These are phyloP conservation scores for Peromyscus melanophrys DNA, from an alignment of 2,797 vertebrate genomes.

Conservation along the genomic window DNA sequence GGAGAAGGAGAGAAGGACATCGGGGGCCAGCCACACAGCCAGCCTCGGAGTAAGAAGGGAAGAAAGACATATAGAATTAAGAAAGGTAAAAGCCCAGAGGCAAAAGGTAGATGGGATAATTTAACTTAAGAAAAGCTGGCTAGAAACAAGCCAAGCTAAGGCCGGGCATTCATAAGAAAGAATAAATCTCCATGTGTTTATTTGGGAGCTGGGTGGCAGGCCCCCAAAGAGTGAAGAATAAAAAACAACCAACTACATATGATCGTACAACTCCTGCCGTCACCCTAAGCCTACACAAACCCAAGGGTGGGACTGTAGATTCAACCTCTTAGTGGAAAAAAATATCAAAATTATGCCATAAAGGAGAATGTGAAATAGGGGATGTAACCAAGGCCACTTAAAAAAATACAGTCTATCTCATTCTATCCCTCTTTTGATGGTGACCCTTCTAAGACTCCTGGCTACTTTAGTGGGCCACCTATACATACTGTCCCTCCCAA, in stretches of 20 bases:
- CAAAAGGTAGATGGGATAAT: neutral
- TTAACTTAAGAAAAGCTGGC: neutral
- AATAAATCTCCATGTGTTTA: neutral
- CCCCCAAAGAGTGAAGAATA: neutral
- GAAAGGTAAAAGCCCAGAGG: neutral
- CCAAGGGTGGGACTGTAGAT: neutral
- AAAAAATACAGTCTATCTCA: slow-evolving; percentile 20
- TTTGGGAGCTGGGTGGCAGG: neutral
- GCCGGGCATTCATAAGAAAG: neutral
- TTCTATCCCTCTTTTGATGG: neutral
- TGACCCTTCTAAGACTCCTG: slow-evolving; percentile 17
- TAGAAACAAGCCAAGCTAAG: neutral
- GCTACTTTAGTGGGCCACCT: neutral
- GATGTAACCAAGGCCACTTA: neutral
- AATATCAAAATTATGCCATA: neutral
- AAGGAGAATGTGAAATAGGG: neutral
- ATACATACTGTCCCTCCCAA: neutral
- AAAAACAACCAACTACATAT: neutral
- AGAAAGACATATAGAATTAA: neutral
- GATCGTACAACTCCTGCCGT: neutral
- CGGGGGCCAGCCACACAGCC: neutral
- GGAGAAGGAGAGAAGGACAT: neutral
- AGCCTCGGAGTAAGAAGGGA: neutral
- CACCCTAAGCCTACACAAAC: neutral
- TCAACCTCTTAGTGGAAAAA: neutral